Evolutionary conservation across 2,797 vertebrate species (phyloP).

Genomic region (Dendrocincla fuliginosa): DNA sequence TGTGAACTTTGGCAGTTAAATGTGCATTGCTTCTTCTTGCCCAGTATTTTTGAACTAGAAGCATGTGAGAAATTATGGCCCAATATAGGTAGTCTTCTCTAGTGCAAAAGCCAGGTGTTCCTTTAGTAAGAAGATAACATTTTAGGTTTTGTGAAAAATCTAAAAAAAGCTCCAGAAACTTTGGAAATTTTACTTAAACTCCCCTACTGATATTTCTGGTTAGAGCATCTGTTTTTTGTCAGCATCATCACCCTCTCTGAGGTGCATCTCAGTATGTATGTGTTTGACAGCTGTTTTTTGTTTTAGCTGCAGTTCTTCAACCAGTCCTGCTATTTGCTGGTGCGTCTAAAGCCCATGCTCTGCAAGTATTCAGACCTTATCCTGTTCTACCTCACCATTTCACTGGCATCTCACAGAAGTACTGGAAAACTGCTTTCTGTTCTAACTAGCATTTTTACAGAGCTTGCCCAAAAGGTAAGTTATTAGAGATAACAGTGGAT

Average conservation of each 20-base stretch:
- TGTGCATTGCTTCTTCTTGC: rapidly evolving
- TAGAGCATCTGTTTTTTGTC: background rate
- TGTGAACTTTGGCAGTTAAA: background rate
- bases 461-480: slow-evolving; percentile 91
- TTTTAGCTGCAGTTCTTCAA: slow-evolving; percentile 79
- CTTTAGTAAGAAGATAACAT: background rate
- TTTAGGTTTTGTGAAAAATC: background rate
- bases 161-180: background rate
- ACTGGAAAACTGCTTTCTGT: slow-evolving; percentile 92
- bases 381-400: slow-evolving; percentile 87
- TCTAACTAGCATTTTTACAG: slow-evolving; percentile 88
- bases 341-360: slow-evolving; percentile 87
- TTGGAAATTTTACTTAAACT: background rate
- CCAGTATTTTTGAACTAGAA: background rate
- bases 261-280: background rate
- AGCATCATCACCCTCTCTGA: background rate
- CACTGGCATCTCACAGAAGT: slow-evolving; percentile 88
- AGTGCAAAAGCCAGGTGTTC: background rate
- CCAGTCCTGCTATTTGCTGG: slow-evolving; percentile 83
- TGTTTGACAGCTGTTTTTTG: background rate
- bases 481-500: background rate
- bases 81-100: background rate
- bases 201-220: background rate
- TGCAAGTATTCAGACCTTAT: slow-evolving; percentile 86
- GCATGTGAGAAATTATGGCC: background rate